Conservation (phyloP, 64 coral and sea anemone species). For the Montipora cactus region DNA sequence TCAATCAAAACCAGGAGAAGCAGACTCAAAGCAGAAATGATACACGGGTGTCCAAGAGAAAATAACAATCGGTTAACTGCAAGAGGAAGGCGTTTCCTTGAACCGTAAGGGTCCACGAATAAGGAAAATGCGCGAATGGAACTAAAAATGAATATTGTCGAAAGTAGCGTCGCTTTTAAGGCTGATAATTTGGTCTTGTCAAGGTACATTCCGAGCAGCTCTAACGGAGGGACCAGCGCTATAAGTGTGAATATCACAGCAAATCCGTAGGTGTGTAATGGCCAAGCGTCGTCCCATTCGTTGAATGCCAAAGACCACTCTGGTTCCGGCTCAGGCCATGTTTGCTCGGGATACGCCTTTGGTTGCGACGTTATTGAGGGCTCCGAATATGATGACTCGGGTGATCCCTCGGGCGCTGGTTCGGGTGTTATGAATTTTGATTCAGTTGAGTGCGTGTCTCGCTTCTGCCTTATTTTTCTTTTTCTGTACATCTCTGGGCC, state of each 20-base stretch:
- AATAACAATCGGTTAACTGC: slow-evolving; percentile 62
- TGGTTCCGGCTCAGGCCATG: slow-evolving; percentile 88
- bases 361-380: slow-evolving; percentile 38
- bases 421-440: slow-evolving; percentile 18
- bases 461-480: slow-evolving; percentile 9
- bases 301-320: slow-evolving; percentile 65
- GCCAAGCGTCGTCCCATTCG: slow-evolving; percentile 84
- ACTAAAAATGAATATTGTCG: slow-evolving; percentile 72
- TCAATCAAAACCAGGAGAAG: slow-evolving; percentile 91
- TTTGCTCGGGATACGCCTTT: slow-evolving; percentile 44
- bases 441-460: slow-evolving; percentile 5
- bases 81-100: slow-evolving; percentile 47
- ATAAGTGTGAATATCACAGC: slow-evolving; percentile 56
- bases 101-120: slow-evolving; percentile 79
- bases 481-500: background rate
- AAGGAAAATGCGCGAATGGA: slow-evolving; percentile 62
- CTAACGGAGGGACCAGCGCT: slow-evolving; percentile 46
- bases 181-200: slow-evolving; percentile 51
- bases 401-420: slow-evolving; percentile 17
- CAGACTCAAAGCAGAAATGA: slow-evolving; percentile 74
- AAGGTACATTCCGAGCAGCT: slow-evolving; percentile 66
- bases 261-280: slow-evolving; percentile 79
- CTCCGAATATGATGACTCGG: slow-evolving; percentile 36
- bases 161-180: slow-evolving; percentile 71
- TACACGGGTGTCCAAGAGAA: slow-evolving; percentile 82